phyloP scores from a whole-genome alignment of 2,113 vertebrate genomes.

The rat (Rattus norvegicus) region GRCr8 NC_086019.1:53786001-53786500 shows the following conservation, averaged over 20 bases:
- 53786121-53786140: not conserved
- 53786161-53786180: not conserved
- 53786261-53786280: not conserved
- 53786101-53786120: not conserved
- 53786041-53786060: not conserved
- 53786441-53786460: not conserved
- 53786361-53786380: not conserved
- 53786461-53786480: not conserved
- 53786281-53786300: not conserved
- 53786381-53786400: too few species aligned
- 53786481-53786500: not conserved
- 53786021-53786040: too few species aligned
- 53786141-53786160: rapidly evolving
- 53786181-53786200: rapidly evolving
- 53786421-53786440: not conserved
- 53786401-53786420: not conserved
- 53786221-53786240: not conserved
- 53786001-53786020: too few species aligned
- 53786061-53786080: not conserved
- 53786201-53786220: not conserved
- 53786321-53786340: not conserved
- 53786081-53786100: not conserved
- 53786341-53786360: not conserved
- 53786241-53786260: too few species aligned
- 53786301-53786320: not conserved